These are phyloP conservation scores for Andrena praecox DNA, from an alignment of 2,888 invertebrate species.

Conservation along the genomic window DNA sequence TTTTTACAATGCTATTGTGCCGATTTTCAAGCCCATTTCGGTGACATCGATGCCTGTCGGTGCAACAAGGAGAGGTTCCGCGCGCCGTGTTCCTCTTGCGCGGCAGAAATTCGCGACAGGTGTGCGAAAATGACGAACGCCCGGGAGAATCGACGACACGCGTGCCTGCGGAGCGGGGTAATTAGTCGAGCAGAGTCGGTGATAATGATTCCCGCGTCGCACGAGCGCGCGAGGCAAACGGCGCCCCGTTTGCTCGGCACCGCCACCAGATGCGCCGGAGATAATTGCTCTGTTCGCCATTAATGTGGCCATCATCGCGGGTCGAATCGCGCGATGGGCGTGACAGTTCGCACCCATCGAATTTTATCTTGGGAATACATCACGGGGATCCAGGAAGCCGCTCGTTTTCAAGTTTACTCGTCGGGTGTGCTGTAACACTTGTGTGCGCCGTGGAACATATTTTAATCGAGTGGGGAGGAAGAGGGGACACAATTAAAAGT, in stretches of 20 bases:
- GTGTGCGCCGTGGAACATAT: too few species aligned
- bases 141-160: conserved; percentile 30
- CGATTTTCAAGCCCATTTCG: too few species aligned
- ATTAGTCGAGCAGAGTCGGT: conserved; percentile 42
- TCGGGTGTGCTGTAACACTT: too few species aligned
- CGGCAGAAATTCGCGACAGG: conserved; percentile 16
- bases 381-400: not conserved
- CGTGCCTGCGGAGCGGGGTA: conserved; percentile 12
- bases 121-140: conserved; percentile 51
- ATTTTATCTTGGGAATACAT: not conserved
- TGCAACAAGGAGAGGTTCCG: too few species aligned
- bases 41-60: too few species aligned
- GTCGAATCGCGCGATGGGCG: conserved; percentile 35
- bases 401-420: too few species aligned
- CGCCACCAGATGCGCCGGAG: conserved; percentile 71
- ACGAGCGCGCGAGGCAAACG: conserved; percentile 35
- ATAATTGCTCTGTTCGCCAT: conserved; percentile 66
- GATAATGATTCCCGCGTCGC: conserved; percentile 50
- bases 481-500: too few species aligned
- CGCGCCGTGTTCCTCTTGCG: too few species aligned
- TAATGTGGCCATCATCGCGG: conserved; percentile 62
- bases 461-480: too few species aligned
- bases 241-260: conserved; percentile 51
- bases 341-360: not conserved
- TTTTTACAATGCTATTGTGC: too few species aligned